A percentile compares a stretch with the other conserved stretches of the same genome.
These are phyloP conservation scores for Dromius quadrimaculatus DNA, from an alignment of 2,888 invertebrate genomes.

Conservation along the genomic window DNA sequence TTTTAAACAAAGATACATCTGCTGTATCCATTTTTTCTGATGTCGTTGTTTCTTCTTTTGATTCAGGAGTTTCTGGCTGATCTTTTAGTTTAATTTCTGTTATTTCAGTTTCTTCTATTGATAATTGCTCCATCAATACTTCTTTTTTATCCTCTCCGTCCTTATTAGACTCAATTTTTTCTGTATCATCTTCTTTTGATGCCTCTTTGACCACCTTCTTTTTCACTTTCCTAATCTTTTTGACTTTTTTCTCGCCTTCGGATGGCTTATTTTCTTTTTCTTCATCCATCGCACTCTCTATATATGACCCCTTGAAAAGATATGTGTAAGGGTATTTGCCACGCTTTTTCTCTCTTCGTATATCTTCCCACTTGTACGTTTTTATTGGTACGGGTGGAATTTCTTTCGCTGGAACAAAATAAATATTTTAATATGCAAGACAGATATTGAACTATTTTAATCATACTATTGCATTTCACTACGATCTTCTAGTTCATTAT, in stretches of 20 bases:
- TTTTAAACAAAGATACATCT: slow-evolving; percentile 61
- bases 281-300: slow-evolving; percentile 57
- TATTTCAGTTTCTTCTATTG: slow-evolving; percentile 35
- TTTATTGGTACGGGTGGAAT: slow-evolving; percentile 78
- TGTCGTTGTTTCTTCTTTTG: slow-evolving; percentile 1
- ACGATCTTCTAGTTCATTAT: not conserved
- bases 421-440: slow-evolving; percentile 9
- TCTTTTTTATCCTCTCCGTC: slow-evolving; percentile 23
- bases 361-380: slow-evolving; percentile 87
- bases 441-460: not conserved
- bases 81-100: slow-evolving; percentile 26
- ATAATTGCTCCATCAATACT: slow-evolving; percentile 18
- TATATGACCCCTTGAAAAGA: slow-evolving; percentile 74
- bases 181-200: slow-evolving; percentile 6
- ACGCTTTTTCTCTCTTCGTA: slow-evolving; percentile 75
- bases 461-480: slow-evolving; percentile 6
- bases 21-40: slow-evolving; percentile 54
- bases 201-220: slow-evolving; percentile 19
- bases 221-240: slow-evolving; percentile 32
- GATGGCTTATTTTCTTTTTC: slow-evolving; percentile 31
- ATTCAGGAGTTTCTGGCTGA: not conserved
- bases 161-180: not conserved
- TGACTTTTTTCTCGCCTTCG: slow-evolving; percentile 26
- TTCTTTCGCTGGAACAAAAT: slow-evolving; percentile 60
- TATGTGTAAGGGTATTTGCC: slow-evolving; percentile 88